phyloP scores from a whole-genome alignment of 2,888 invertebrate species.

The Venusia cambrica region DNA sequence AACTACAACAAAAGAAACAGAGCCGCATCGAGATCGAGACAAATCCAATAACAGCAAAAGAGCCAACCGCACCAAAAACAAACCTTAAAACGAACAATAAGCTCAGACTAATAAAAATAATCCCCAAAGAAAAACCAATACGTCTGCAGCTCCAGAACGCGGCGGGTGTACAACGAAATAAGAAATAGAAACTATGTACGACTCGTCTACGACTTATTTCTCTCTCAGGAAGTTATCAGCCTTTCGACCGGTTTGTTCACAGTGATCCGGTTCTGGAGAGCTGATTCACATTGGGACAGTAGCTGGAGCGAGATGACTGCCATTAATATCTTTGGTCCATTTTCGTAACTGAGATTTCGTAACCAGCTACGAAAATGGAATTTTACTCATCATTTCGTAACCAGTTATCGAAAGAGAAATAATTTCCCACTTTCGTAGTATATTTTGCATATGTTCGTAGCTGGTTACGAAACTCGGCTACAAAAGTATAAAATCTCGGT shows the following conservation, averaged over 20 bases:
- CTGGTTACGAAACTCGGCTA: too few species aligned
- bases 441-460: too few species aligned
- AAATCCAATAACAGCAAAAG: conserved; percentile 20
- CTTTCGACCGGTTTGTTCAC: conserved; percentile 62
- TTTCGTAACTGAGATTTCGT: too few species aligned
- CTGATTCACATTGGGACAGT: conserved; percentile 24
- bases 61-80: conserved; percentile 21
- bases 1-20: too few species aligned
- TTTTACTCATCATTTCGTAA: too few species aligned
- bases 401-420: too few species aligned
- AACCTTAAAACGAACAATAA: conserved; percentile 36
- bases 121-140: conserved; percentile 53
- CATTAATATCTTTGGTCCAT: too few species aligned
- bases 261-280: conserved; percentile 43
- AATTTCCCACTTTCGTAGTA: too few species aligned
- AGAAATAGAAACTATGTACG: conserved; percentile 50
- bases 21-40: too few species aligned
- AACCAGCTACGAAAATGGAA: too few species aligned
- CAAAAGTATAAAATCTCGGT: too few species aligned
- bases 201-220: conserved; percentile 58
- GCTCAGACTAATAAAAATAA: conserved; percentile 51
- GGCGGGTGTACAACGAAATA: conserved; percentile 59
- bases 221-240: conserved; percentile 69
- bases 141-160: conserved; percentile 38
- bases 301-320: conserved; percentile 9